phyloP scores from a whole-genome alignment of 2,113 vertebrate species.

The Ceratotherium simum region DNA sequence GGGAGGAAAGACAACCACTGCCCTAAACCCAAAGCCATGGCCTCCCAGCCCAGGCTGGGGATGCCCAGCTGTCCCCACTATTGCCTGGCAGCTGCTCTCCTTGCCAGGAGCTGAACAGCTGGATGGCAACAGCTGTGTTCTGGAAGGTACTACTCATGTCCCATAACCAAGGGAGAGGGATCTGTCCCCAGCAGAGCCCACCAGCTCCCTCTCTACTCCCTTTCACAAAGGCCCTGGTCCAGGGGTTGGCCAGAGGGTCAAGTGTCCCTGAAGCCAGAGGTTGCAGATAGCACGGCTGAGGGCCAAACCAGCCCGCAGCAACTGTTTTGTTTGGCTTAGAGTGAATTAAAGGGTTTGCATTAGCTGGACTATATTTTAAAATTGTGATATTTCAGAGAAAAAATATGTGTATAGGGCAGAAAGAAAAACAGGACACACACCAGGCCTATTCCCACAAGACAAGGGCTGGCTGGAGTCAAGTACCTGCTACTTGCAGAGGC shows the following conservation, averaged over 20 bases:
- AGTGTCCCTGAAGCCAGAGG: not conserved
- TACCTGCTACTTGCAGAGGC: not conserved
- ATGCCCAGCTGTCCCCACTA: slow-evolving; percentile 60
- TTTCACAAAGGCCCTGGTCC: not conserved
- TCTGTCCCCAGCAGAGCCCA: not conserved
- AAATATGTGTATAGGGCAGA: not conserved
- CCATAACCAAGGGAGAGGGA: not conserved
- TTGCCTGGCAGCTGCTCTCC: slow-evolving; percentile 65
- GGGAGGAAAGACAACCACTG: slow-evolving; percentile 18
- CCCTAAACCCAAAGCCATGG: slow-evolving; percentile 37
- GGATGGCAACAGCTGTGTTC: slow-evolving; percentile 65
- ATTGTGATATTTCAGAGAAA: slow-evolving; percentile 16
- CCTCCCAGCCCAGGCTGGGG: not conserved
- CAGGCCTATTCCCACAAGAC: not conserved
- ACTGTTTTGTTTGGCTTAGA: not conserved
- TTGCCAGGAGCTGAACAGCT: slow-evolving; percentile 52
- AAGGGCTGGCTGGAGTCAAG: not conserved
- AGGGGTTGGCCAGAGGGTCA: not conserved
- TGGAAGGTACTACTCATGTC: not conserved
- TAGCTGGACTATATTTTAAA: slow-evolving; percentile 16
- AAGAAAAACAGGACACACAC: not conserved
- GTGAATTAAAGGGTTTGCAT: not conserved
- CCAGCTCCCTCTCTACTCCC: not conserved
- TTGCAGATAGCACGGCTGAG: not conserved
- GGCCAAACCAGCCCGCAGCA: not conserved